Base-by-base conservation (phyloP, 2,797 vertebrate species). In the Myripristis jacobus region DNA sequence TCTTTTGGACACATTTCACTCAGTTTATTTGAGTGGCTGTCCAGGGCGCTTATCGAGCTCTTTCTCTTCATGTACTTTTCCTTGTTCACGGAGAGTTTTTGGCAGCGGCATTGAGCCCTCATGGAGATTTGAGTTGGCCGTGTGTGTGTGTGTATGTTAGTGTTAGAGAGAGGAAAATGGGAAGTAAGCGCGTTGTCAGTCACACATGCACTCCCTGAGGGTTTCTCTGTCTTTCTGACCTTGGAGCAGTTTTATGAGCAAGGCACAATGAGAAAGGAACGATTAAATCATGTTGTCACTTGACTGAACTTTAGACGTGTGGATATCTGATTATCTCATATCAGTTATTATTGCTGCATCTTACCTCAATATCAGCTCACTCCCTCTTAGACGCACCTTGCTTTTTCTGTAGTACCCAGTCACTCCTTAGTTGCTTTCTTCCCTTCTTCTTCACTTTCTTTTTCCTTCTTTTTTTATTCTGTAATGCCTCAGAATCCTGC, bases 401-500 rank as follows among this genome's bases (percentile, higher is more conserved):
- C 36, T 74, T 21, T 3, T 77, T 18, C 3, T 11, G 2, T 57
- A 9, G 21, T 1, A 3, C 44, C 61, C 38, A 9, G 18, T 55
- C 31, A 47, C 48, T 61, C 36, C 44, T 72, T 41, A 41, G 6
- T 52, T 59, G 68, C 52, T 60, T 22, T 48, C 21, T 70, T 55
- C 27, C 27, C 27, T 29, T 29, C 27, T 3, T 29, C n/a, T n/a
- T 46, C 6, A 12, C 22, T 34, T 29, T 18, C 21, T 54, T 51
- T 44, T 50, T 58, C 31, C 44, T n/a, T n/a, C 54, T 48, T 31
- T 52, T 52, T n/a, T n/a, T n/a, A n/a, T n/a, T n/a, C n/a, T n/a
- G n/a, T 13, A 48, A 24, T 70, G 52, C 58, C 47, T 66, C 70
- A 38, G 56, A 76, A 73, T 82, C 66, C 21, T 72, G 67, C 44